These are phyloP conservation scores for Helleia helle DNA, from an alignment of 2,888 invertebrate species.

Conservation along the genomic window DNA sequence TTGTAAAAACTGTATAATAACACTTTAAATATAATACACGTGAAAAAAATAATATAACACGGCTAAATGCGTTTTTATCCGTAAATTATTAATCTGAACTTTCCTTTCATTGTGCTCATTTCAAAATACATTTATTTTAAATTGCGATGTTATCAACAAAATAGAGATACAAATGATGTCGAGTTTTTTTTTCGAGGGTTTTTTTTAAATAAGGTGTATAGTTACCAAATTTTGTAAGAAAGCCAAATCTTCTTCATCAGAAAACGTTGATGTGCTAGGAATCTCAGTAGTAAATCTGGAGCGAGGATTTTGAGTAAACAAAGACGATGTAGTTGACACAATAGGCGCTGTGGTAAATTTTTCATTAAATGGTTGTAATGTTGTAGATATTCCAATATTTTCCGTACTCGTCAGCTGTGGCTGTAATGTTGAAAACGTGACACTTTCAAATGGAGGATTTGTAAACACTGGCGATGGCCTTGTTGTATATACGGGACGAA, in stretches of 20 bases:
- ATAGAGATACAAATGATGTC: not conserved
- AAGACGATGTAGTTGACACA: slow-evolving; percentile 30
- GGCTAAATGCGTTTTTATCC: too few relatives aligned
- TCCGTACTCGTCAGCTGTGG: slow-evolving; percentile 33
- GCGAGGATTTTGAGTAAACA: slow-evolving; percentile 31
- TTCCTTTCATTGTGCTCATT: too few relatives aligned
- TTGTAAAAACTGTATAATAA: too few relatives aligned
- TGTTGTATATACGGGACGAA: slow-evolving; percentile 47
- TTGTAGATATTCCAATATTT: slow-evolving; percentile 54
- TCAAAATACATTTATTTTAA: too few relatives aligned
- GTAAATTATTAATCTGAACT: too few relatives aligned
- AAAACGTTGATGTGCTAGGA: slow-evolving; percentile 61
- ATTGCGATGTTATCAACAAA: not conserved
- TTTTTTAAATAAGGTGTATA: slow-evolving; percentile 10
- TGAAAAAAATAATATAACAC: too few relatives aligned
- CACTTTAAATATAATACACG: too few relatives aligned
- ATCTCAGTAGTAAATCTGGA: slow-evolving; percentile 49
- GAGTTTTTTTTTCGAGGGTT: too few relatives aligned
- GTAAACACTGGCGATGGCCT: slow-evolving; percentile 36
- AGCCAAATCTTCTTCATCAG: slow-evolving; percentile 71
- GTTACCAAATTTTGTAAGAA: slow-evolving; percentile 76
- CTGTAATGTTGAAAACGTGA: slow-evolving; percentile 41
- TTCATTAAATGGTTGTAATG: slow-evolving; percentile 43
- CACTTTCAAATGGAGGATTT: slow-evolving; percentile 39
- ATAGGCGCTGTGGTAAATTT: slow-evolving; percentile 40